Evolutionary conservation across 2,888 invertebrate genomes (phyloP), one percentile per base, ranked within the genome.

Genomic region (Troglohyphantes excavatus): DNA sequence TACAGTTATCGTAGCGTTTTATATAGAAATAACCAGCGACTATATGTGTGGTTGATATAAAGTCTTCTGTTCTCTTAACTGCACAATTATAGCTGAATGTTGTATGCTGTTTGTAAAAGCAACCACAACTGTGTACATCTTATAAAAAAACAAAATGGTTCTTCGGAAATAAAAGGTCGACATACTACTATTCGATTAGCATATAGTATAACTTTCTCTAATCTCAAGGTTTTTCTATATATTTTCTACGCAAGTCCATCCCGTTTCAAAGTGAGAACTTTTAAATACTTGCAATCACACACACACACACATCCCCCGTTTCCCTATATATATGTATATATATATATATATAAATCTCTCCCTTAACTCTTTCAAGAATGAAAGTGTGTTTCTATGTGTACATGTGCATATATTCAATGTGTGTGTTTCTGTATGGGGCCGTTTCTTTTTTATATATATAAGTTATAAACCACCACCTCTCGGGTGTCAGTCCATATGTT

Each of bases 231-330:
- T 90, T 86, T 90, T 87, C 84, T 90, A 86, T 89, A 89, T 90
- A 90, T 90, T 90, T 90, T 90, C 90, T 90, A 90, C 83, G 90
- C 90, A 86, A 90, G 83, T 90, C 90, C 87, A 90, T 86, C 86
- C 90, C 78, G 79, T 13, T 90, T 90, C 90, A 90, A 90, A 90
- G 90, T 90, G 90, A 90, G 87, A 90, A 90, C 90, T 86, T 90
- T 90, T 90, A 85, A 90, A 85, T 81, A 70, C 87, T 89, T 83
- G 89, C 89, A 89, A 88, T 83, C 81, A 88, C 81, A 59, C 33
- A 33, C 33, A 39, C 39, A 39, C 39, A 39, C 39, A 39, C 39
- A 39, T 39, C 39, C 39, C 39, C 39, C 39, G 39, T 46, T 79
- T 79, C 67, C 79, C 73, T 59, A 27, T 39, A n/a, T n/a, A n/a